Evolutionary conservation across 2,888 invertebrate genomes (phyloP).

Genomic region (Zhuqinia jingwanae): DNA sequence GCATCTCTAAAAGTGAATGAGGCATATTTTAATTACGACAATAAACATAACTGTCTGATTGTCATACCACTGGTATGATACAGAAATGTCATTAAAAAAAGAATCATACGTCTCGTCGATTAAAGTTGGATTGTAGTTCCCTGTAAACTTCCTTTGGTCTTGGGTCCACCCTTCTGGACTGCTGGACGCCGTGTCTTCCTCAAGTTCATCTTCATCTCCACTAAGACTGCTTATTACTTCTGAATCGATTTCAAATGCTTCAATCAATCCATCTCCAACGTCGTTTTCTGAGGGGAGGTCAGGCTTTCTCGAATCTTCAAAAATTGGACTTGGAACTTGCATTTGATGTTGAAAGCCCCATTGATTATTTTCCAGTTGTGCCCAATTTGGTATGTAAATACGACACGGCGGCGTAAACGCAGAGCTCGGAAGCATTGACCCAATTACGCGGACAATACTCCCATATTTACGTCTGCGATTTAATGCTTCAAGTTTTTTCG

Average conservation of each 20-base stretch:
- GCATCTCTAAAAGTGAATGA: constrained; percentile 7
- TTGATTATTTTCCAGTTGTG: neutral
- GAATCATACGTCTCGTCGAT: constrained; percentile 45
- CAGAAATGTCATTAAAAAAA: too few relatives aligned
- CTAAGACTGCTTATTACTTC: constrained; percentile 44
- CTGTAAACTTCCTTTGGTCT: constrained; percentile 30
- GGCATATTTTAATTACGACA: too few relatives aligned
- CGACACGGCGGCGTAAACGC: constrained; percentile 61
- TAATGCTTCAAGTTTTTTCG: constrained; percentile 37
- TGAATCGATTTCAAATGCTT: constrained; percentile 55
- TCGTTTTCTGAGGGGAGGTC: constrained; percentile 53
- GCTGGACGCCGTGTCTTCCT: constrained; percentile 54
- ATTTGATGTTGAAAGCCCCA: neutral
- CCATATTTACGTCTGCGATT: constrained; percentile 64
- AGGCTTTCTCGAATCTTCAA: neutral
- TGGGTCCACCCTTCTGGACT: constrained; percentile 63
- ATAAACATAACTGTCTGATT: too few relatives aligned
- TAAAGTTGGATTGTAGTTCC: constrained; percentile 53
- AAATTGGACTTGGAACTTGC: neutral
- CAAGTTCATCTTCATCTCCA: constrained; percentile 60
- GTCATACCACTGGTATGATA: too few relatives aligned
- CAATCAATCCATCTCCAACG: constrained; percentile 60
- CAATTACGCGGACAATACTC: constrained; percentile 67
- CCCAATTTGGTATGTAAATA: constrained; percentile 66
- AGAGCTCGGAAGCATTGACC: constrained; percentile 49